Base-by-base conservation (phyloP, 30 jellyfish, hydroid and myxozoan species). In the Turritopsis rubra region DNA sequence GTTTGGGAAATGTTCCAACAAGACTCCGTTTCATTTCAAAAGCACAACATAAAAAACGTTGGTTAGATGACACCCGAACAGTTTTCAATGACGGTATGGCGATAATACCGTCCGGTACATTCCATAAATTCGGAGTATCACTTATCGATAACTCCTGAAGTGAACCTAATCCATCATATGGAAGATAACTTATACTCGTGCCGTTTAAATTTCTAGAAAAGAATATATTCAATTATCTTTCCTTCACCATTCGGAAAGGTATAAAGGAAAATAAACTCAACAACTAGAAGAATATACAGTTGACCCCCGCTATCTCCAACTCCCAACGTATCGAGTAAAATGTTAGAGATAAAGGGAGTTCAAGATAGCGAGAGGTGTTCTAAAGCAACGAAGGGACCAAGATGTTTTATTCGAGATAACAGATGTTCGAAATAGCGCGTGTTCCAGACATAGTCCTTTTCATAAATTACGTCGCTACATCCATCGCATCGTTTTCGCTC, bases 11-110 rank as follows among this genome's bases (percentile, higher is more conserved):
- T 27, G 88, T 41, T 13, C 77, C 77, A 26, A 73, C 81, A 0
- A 21, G 84, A 9, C 90, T 52, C 20, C 99, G 88, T 72, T 83
- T 79, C 80, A 84, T 70, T 21, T 52, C 53, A 81, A 94, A 94
- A 16, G 99, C 99, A 73, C 99, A 94, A 86, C 99, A 94, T 21
- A 94, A 81, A 73, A 68, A 94, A 41, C 99, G 86, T 68, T 96
- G 88, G 79, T 81, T 84, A 73, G 78, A 86, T 28, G 88, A 85
- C n/a, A 94, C 95, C 53, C 52, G 71, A 18, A 94, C 99, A 13
- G 60, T 31, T 31, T 41, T 65, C 8, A 94, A 79, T 30, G 68
- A 76, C 28, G 99, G 97, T 16, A 89, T 83, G 29, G 83, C 82
- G 53, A 88, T 87, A 74, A 94, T 82, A 0, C 80, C 95, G 65